A percentile compares a stretch with the other conserved stretches of the same genome.
Conservation (phyloP, 2,888 invertebrate species). For the Chelonus formosanus region DNA sequence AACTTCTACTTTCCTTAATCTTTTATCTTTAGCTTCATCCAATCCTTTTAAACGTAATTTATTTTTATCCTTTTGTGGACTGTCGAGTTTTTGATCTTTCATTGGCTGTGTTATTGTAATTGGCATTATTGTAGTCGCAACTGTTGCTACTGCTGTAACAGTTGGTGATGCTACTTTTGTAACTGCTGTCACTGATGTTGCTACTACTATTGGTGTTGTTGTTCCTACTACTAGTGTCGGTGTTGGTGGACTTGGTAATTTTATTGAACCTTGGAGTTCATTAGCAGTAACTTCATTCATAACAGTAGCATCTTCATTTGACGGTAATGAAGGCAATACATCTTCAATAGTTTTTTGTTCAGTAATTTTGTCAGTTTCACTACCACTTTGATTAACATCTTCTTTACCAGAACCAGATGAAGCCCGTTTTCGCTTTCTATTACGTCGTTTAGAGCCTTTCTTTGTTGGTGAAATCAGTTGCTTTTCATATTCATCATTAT, state of each 20-base stretch:
- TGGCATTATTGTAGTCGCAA: slow-evolving; percentile 11
- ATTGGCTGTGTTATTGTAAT: too few relatives aligned
- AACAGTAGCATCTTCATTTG: not conserved
- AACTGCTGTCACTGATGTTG: too few relatives aligned
- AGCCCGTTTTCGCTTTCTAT: slow-evolving; percentile 72
- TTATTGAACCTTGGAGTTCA: too few relatives aligned
- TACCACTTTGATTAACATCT: slow-evolving; percentile 65
- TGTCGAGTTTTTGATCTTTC: slow-evolving; percentile 44
- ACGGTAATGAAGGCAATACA: slow-evolving; percentile 1
- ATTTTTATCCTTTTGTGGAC: slow-evolving; percentile 54
- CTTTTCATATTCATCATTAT: slow-evolving; percentile 84
- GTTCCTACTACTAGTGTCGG: too few relatives aligned
- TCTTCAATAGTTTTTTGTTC: slow-evolving; percentile 63
- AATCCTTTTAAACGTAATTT: slow-evolving; percentile 57
- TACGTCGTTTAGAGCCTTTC: slow-evolving; percentile 71
- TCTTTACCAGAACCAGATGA: slow-evolving; percentile 66
- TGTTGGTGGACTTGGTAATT: too few relatives aligned
- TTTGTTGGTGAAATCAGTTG: slow-evolving; percentile 77
- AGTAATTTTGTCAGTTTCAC: slow-evolving; percentile 57
- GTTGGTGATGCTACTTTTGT: too few relatives aligned
- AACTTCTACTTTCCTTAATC: slow-evolving; percentile 73
- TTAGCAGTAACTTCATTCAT: too few relatives aligned
- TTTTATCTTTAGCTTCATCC: slow-evolving; percentile 56
- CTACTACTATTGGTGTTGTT: too few relatives aligned
- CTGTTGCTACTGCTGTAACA: slow-evolving; percentile 1